phyloP scores from a whole-genome alignment of 2,888 invertebrate species.

The Leptura quadrifasciata region DNA sequence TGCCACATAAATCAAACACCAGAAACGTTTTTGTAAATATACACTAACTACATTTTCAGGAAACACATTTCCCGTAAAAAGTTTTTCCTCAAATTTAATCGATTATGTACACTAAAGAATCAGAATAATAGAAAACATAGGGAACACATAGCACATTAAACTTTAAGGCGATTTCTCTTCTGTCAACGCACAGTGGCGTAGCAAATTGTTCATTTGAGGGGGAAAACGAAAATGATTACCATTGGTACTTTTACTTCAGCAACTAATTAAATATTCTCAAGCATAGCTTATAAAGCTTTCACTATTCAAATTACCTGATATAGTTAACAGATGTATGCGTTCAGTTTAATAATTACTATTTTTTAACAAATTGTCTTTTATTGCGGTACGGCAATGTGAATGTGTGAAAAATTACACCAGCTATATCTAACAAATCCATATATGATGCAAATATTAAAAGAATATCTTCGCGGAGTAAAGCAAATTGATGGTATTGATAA shows the following conservation, averaged over 20 bases:
- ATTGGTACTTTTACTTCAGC: background rate
- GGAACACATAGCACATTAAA: slow-evolving; percentile 41
- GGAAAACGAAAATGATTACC: background rate
- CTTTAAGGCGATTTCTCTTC: slow-evolving; percentile 38
- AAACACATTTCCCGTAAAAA: background rate
- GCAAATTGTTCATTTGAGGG: background rate
- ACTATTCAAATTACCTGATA: background rate
- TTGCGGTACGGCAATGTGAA: too few relatives aligned
- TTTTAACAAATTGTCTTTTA: background rate
- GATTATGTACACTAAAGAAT: slow-evolving; percentile 12
- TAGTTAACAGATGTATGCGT: background rate
- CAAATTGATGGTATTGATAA: too few relatives aligned
- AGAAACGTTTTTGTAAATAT: background rate
- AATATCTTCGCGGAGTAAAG: too few relatives aligned
- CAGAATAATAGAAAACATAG: slow-evolving; percentile 34
- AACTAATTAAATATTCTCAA: background rate
- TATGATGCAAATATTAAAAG: too few relatives aligned
- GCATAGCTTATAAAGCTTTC: background rate
- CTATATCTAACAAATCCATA: too few relatives aligned
- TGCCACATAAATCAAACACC: slow-evolving; percentile 20
- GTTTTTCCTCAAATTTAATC: slow-evolving; percentile 1
- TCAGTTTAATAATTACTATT: background rate
- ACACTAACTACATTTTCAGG: slow-evolving; percentile 25
- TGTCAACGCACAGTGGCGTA: slow-evolving; percentile 27
- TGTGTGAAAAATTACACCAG: too few relatives aligned